phyloP scores from a whole-genome alignment of 2,797 vertebrate species.

The Varecia variegata region DNA sequence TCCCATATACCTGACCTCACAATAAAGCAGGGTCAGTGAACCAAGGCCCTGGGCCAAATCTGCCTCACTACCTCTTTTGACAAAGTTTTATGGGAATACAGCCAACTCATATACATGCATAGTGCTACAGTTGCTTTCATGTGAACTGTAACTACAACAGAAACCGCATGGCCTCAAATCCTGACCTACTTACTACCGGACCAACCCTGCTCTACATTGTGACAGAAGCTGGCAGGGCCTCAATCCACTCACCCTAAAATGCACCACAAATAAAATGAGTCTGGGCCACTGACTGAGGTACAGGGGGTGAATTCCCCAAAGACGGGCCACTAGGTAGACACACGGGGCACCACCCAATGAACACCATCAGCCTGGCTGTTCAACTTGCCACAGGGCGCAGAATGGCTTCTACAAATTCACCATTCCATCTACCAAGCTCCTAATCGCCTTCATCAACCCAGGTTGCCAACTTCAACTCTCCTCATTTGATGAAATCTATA shows the following conservation, averaged over 20 bases:
- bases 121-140: neutral
- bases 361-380: neutral
- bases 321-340: neutral
- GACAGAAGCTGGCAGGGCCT: neutral
- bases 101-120: neutral
- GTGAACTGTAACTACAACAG: neutral
- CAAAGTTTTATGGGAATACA: neutral
- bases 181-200: neutral
- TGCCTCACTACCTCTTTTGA: neutral
- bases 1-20: neutral
- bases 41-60: neutral
- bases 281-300: neutral
- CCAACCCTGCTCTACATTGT: neutral
- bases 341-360: neutral
- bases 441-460: neutral
- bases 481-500: neutral
- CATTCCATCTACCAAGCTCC: neutral
- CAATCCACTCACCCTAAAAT: neutral
- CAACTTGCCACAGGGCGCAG: neutral
- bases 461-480: neutral
- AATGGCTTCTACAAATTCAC: neutral
- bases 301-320: neutral
- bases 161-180: neutral
- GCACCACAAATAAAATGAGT: neutral
- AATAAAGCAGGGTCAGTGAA: neutral